Base-by-base conservation (phyloP, 2,888 invertebrate genomes). In the Flabesymbios commensalis region DNA sequence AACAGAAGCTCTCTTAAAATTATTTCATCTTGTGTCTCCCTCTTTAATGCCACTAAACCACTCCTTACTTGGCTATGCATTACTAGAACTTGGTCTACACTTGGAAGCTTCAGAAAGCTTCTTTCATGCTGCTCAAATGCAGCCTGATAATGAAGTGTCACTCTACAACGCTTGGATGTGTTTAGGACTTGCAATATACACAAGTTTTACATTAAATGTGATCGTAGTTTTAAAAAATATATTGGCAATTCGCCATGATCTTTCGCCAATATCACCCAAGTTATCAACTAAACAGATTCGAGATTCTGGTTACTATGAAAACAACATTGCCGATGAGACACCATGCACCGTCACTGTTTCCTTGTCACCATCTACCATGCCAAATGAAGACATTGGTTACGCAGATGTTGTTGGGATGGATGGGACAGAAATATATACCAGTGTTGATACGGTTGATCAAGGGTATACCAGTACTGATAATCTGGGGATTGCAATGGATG, bases 41-140 rank as follows among this genome's bases (percentile, higher is more conserved):
- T 53, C 60, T 26, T 33, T 59, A 45, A 45, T 57, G 26, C n/a
- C 64, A 3, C 54, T 66, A 41, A 63, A 61, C 54, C 72, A 75
- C 59, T 75, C 78, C n/a, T 63, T 80, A 36, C 72, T 80, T 1
- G 81, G 78, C 1, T 78, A 80, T 63, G 73, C 77, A 29, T 66
- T 79, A 69, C 75, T 81, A 75, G 80, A 81, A 57, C 57, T 80
- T 61, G 69, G 64, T 17, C 63, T 80, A 55, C 78, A 73, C 61
- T 70, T 73, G 22, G 79, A 80, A 57, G 81, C 81, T 1, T 76
- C 78, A 2, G 67, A 69, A 39, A 70, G 72, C 48, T 81, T 80
- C 59, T 61, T 59, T n/a, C 69, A 69, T 24, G 78, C 80, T 3
- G 65, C 74, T 33, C 63, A 58, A 17, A 63, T 74, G 42, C 74